Conservation (phyloP, 23 tunicate genomes). For the Aplidium turbinatum region DNA sequence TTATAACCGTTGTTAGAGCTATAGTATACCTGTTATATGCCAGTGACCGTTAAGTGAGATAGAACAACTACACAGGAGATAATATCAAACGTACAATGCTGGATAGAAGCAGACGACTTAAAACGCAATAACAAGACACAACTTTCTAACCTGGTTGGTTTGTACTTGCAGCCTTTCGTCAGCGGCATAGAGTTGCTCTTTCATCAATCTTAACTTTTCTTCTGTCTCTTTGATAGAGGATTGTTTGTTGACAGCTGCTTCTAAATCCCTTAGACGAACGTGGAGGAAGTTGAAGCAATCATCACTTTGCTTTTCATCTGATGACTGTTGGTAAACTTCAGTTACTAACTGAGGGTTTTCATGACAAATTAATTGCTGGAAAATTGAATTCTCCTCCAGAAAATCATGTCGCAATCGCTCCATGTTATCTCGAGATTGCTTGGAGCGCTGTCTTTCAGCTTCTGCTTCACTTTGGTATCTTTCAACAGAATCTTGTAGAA, state of each 20-base stretch:
- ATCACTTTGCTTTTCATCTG: background rate
- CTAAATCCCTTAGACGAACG: slow-evolving; percentile 4
- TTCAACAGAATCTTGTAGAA: background rate
- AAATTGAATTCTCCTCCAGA: slow-evolving; percentile 28
- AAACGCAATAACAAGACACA: too few species aligned
- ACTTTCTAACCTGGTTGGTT: slow-evolving; percentile 36
- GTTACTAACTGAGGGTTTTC: slow-evolving; percentile 7
- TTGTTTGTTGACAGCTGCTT: slow-evolving; percentile 1
- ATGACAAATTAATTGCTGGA: slow-evolving; percentile 9
- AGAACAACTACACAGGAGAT: too few species aligned
- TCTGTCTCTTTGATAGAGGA: background rate
- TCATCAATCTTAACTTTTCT: background rate
- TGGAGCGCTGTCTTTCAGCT: background rate
- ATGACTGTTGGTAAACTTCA: slow-evolving; percentile 34
- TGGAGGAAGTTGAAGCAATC: background rate
- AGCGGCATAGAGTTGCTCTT: slow-evolving; percentile 16
- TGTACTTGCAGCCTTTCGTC: slow-evolving; percentile 19
- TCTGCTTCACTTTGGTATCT: background rate
- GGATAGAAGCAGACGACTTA: too few species aligned
- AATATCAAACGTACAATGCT: too few species aligned
- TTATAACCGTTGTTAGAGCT: too few species aligned
- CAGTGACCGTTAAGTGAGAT: too few species aligned
- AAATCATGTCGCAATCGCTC: slow-evolving; percentile 9
- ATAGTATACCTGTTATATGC: too few species aligned
- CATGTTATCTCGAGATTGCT: slow-evolving; percentile 17